Base-by-base conservation (phyloP, 2,113 vertebrate genomes). In the Oncorhynchus nerka region DNA sequence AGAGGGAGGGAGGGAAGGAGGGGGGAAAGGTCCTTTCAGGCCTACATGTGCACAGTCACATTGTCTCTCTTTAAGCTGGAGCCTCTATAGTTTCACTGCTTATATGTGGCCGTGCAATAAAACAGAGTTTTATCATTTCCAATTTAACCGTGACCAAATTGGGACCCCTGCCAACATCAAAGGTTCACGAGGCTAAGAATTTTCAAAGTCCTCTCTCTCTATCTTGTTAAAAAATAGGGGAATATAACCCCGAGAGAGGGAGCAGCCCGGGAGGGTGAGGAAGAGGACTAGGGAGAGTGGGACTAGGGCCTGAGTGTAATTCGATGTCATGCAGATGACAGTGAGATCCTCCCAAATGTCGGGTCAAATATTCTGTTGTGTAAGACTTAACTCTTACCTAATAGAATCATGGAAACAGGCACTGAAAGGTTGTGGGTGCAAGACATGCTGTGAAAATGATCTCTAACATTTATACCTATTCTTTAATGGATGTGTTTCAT, bases 51-150 rank as follows among this genome's bases (percentile, higher is more conserved):
- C 68, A 66, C 73, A 70, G 74, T 70, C 68, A 73, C 73, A 75
- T 57, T 69, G 70, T 68, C 49, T 30, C 71, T 78, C 61, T 79
- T 79, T 68, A 74, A 79, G 77, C 86, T 75, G 75, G 71, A 74
- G 82, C 72, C 48, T 75, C 62, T 80, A 69, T 75, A 74, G 79
- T 85, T 77, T 90, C 82, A 75, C 70, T 70, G 86, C 76, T 74
- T 77, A 80, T 87, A 88, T 89, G 88, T 83, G 83, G 82, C 80
- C 45, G 70, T 6, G 82, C 81, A 84, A 82, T 91, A 88, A 93
- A 93, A 89, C 70, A 6, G 24, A 70, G 85, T 91, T 92, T 91
- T 92, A 91, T 89, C 82, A 89, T 89, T 86, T 89, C 78, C 81
- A 85, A 86, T 91, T 90, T 88, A 86, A 90, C 74, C 75, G 66